These are phyloP conservation scores for Pimpla rufipes DNA, from an alignment of 2,888 invertebrate species.

Conservation along the genomic window DNA sequence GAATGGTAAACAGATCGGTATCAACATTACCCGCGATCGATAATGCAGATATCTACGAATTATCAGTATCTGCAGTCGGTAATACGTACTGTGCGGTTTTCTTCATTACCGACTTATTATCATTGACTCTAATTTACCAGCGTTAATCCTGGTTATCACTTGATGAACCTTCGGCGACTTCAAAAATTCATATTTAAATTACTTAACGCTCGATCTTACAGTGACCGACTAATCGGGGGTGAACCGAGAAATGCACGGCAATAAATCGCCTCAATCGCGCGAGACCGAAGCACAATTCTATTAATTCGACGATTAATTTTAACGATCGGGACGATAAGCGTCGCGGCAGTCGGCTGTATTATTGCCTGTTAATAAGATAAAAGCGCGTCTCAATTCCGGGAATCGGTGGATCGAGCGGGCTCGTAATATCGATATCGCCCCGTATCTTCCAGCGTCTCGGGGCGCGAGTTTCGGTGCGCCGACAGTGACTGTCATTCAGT, in stretches of 20 bases:
- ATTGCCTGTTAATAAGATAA: slow-evolving; percentile 78
- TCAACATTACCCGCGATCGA: neutral
- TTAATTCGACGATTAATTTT: slow-evolving; percentile 77
- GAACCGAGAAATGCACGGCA: neutral
- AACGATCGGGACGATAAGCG: slow-evolving; percentile 69
- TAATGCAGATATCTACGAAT: neutral
- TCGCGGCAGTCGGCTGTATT: slow-evolving; percentile 57
- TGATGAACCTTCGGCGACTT: no score
- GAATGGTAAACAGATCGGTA: neutral
- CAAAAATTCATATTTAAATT: neutral
- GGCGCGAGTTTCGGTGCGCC: slow-evolving; percentile 46
- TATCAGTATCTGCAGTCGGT: neutral
- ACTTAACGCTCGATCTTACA: neutral
- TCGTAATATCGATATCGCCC: slow-evolving; percentile 70
- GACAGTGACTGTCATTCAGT: slow-evolving; percentile 71
- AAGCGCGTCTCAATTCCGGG: slow-evolving; percentile 74
- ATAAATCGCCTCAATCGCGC: slow-evolving; percentile 49
- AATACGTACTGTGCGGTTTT: neutral
- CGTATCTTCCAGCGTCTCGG: neutral
- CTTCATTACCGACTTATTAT: neutral
- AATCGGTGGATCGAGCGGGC: slow-evolving; percentile 68
- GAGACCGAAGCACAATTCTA: slow-evolving; percentile 62
- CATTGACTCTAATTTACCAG: neutral
- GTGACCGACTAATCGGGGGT: neutral
- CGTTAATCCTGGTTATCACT: neutral